Evolutionary conservation across 2,113 vertebrate species (phyloP).

Genomic region (Procavia capensis): DNA sequence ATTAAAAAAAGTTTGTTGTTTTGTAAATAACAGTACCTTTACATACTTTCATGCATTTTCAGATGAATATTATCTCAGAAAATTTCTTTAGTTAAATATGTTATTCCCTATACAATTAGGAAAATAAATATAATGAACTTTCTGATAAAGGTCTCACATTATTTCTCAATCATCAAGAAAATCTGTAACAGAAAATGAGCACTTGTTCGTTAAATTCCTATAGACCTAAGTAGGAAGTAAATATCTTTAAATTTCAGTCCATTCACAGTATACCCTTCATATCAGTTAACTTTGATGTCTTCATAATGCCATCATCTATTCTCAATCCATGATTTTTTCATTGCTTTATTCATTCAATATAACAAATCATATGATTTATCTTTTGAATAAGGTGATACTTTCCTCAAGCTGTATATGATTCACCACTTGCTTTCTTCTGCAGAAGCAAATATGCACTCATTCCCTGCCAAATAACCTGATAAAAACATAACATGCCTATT

Average conservation of each 20-base stretch:
- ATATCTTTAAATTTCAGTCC: slow-evolving; percentile 64
- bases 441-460: slow-evolving; percentile 69
- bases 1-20: background rate
- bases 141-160: slow-evolving; percentile 16
- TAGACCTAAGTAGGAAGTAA: slow-evolving; percentile 37
- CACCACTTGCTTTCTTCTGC: slow-evolving; percentile 71
- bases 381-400: slow-evolving; percentile 60
- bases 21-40: background rate
- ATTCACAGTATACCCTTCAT: slow-evolving; percentile 62
- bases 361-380: slow-evolving; percentile 78
- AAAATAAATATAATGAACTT: background rate
- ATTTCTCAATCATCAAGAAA: slow-evolving; percentile 36
- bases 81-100: background rate
- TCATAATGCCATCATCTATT: slow-evolving; percentile 79
- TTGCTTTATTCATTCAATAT: slow-evolving; percentile 49
- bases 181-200: slow-evolving; percentile 67
- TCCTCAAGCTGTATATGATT: slow-evolving; percentile 64
- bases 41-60: background rate
- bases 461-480: slow-evolving; percentile 71
- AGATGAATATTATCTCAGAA: too few species aligned
- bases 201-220: slow-evolving; percentile 54
- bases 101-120: background rate
- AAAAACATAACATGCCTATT: slow-evolving; percentile 28
- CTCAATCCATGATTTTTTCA: slow-evolving; percentile 54
- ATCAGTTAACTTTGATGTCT: slow-evolving; percentile 73